Evolutionary conservation across 1,140 invertebrate species (phyloP).

Genomic region (Pinna nobilis): DNA sequence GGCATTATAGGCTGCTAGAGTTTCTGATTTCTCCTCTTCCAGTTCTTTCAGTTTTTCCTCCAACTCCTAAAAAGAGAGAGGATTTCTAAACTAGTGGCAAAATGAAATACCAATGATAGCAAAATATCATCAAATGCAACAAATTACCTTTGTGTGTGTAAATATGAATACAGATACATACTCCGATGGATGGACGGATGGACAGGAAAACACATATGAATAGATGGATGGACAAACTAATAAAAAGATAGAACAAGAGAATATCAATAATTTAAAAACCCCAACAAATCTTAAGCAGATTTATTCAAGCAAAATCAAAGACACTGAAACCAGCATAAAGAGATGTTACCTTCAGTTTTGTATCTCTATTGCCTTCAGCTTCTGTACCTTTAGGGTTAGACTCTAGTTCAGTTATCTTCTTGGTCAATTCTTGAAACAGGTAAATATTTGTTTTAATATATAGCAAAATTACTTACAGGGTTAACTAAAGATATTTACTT

Average conservation of each 20-base stretch:
- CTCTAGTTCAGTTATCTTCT: slow-evolving; percentile 28
- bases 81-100: no score
- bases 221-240: neutral
- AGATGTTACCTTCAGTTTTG: neutral
- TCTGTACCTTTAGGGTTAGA: neutral
- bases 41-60: slow-evolving; percentile 45
- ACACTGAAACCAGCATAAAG: neutral
- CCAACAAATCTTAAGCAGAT: neutral
- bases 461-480: neutral
- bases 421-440: slow-evolving; percentile 18
- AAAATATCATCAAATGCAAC: no score
- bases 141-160: no score
- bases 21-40: slow-evolving; percentile 57
- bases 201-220: no score
- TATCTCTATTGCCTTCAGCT: neutral
- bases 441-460: neutral
- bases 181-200: no score
- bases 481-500: neutral
- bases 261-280: neutral
- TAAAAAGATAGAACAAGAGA: neutral
- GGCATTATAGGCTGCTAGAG: slow-evolving; percentile 57
- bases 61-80: slow-evolving; percentile 18
- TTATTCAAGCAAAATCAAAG: neutral
- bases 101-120: no score
- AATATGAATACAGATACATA: no score